Base-by-base conservation (phyloP, 2,797 vertebrate genomes). In the Ciconia nigra region DNA sequence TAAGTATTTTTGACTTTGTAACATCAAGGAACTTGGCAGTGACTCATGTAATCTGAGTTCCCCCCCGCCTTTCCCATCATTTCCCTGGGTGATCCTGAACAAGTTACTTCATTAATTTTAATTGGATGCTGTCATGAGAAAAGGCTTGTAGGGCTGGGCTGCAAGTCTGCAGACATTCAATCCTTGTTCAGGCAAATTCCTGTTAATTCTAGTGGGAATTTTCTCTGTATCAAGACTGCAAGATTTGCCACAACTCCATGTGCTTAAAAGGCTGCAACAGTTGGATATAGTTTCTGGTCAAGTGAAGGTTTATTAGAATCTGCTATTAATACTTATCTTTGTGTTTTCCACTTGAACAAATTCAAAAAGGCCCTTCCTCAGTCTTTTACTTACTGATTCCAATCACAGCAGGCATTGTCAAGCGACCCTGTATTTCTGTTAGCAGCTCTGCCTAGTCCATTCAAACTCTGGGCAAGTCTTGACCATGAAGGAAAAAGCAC, bases 61-160 rank as follows among this genome's bases (percentile, higher is more conserved):
- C 28, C 42, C 49, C 66, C 55, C 11, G 29, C n/a, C 58, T 92
- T 69, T 94, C 70, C 58, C 65, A 33, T 58, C 47, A 59, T 84
- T 95, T 96, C 93, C 73, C 83, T 71, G 41, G 52, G 62, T 87
- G 73, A 90, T 88, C 83, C 79, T 72, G 51, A 89, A 74, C 65
- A 84, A 92, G 84, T 80, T 89, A 70, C 71, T 87, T 94, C 83
- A 74, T 95, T 89, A 94, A 93, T 95, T 94, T 95, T 92, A 94
- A 88, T 87, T 87, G 92, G 89, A 78, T 89, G 52, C 73, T 89
- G 59, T 93, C 80, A 89, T 46, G 86, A 92, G 83, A 58, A 94
- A 82, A 52, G 62, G 41, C 65, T 86, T 58, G 52, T 74, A 3
- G 6, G 67, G 41, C 41, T 82, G 66, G 70, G 59, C 55, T 73